phyloP scores from a whole-genome alignment of 2,113 vertebrate genomes.

The Tangachromis dhanisi region DNA sequence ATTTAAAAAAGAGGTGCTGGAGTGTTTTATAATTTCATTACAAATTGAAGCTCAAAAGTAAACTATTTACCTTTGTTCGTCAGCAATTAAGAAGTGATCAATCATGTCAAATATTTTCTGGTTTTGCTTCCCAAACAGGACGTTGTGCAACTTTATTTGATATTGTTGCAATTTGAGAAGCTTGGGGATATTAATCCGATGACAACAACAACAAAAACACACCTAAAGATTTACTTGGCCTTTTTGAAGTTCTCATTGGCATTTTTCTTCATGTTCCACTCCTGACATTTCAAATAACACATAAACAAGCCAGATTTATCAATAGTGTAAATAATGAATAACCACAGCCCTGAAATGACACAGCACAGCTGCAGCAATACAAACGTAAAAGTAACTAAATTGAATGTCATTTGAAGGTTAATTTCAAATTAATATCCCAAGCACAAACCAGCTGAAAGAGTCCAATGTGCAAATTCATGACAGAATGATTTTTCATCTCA shows the following conservation, averaged over 20 bases:
- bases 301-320: background rate
- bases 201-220: background rate
- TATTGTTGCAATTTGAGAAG: background rate
- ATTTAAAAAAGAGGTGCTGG: background rate
- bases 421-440: background rate
- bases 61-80: background rate
- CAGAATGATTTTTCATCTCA: background rate
- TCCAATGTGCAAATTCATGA: background rate
- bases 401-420: background rate
- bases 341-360: background rate
- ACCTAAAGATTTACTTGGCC: accelerated
- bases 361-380: background rate
- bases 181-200: background rate
- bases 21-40: background rate
- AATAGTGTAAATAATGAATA: background rate
- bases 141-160: accelerated
- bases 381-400: background rate
- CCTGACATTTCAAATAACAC: background rate
- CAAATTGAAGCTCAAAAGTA: background rate
- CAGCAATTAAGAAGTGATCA: background rate
- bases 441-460: background rate
- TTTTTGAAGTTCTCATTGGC: background rate
- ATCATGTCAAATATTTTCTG: background rate
- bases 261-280: background rate
- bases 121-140: background rate